Base-by-base conservation (phyloP, 2,888 invertebrate genomes). In the Caradrina clavipalpis region DNA sequence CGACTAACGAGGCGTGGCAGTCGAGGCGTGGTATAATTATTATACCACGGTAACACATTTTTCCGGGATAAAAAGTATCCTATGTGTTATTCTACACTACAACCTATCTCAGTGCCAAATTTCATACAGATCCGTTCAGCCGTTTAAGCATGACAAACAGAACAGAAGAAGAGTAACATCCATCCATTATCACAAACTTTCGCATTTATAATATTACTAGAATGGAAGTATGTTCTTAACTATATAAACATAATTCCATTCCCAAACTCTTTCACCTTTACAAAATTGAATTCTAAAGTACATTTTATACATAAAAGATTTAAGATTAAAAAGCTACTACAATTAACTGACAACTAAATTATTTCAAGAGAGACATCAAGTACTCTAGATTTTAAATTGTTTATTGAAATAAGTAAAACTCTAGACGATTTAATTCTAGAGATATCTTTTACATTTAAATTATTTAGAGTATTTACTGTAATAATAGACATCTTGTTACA, bases 321-420 rank as follows among this genome's bases (percentile, higher is more conserved):
- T 61, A 0, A 73, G 13, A 73, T 61, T 73, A 21, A 50, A 61
- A 57, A 74, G 35, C 42, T 50, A 47, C 22, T 73, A 53, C 19
- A 61, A 51, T 57, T 59, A 73, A 66, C 22, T 21, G 60, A 73
- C 54, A 66, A 50, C 39, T 61, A 65, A 68, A 77, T 72, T 73
- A 78, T 56, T 68, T 50, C 54, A n/a, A 63, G 55, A 26, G 39
- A 26, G 39, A 53, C 13, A 54, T 62, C 56, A 78, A 65, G 55
- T 13, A 53, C 51, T 31, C 15, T 19, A 45, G 54, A 59, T 62
- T 77, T 62, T 55, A 42, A 62, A 73, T 73, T 58, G 51, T 78
- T 68, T 53, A 59, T 56, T 55, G 17, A 65, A 68, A 68, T 81
- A 63, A 51, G 58, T 64, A 35, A 47, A 65, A 58, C 26, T 55